Evolutionary conservation across 2,797 vertebrate species (phyloP), one percentile per base, ranked within the genome.

Genomic region (Scleropages formosus): DNA sequence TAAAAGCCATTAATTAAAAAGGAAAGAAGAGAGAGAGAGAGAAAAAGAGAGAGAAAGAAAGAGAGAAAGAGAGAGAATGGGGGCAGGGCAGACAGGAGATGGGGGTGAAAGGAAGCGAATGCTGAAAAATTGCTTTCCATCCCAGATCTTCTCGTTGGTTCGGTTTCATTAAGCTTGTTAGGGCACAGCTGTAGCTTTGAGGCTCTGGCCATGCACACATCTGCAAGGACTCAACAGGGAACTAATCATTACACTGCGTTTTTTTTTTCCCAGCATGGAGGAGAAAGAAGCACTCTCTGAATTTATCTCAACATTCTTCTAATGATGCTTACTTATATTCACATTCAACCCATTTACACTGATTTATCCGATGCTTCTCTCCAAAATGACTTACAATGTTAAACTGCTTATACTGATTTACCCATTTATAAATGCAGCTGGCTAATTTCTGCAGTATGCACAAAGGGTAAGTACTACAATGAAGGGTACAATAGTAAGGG

Each of bases 131-230:
- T 72, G 73, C 74, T 77, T 74, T 78, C 75, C 46, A 76, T 76
- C 81, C 61, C 44, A 79, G 78, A 80, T 71, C 77, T 74, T 80
- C 78, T 79, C 73, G 78, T 79, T 77, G 59, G 73, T 80, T 83
- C 75, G 76, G 76, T 84, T 85, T 84, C 81, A 84, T 86, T 82
- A 82, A 78, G 76, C 80, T 77, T 69, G 80, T 84, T 83, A 81
- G 71, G 82, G 78, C 69, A 71, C 72, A 79, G 80, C 82, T 84
- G 78, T 84, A 81, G 81, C 78, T 80, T 76, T 63, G 76, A 78
- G 78, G 79, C 79, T 82, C 76, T 77, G 75, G 78, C 75, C 79
- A 80, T 84, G 80, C 77, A 75, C 79, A 83, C 78, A 81, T 84
- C 79, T 81, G 80, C 80, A 76, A 81, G 68, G 58, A 56, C 75